Percentiles rank a stretch among this genome's conserved stretches.
phyloP scores from a whole-genome alignment of 2,797 vertebrate species.

The Sparidentex hasta region DNA sequence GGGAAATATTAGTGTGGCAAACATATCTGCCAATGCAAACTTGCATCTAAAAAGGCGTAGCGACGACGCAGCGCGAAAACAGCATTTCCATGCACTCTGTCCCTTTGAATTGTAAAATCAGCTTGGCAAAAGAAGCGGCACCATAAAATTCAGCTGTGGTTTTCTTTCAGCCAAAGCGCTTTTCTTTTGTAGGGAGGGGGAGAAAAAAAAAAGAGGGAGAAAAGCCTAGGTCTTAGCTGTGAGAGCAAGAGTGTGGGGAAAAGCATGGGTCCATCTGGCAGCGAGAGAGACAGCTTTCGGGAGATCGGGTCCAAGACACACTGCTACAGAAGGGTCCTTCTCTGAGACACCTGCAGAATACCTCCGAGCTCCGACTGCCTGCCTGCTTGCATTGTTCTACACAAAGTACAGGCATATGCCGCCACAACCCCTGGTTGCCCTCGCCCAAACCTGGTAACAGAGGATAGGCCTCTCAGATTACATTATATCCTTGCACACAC shows the following conservation, averaged over 20 bases:
- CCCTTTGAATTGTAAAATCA: slow-evolving; percentile 90
- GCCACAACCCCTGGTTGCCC: slow-evolving; percentile 64
- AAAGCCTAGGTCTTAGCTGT: slow-evolving; percentile 90
- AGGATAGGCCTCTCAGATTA: slow-evolving; percentile 64
- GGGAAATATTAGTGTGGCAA: slow-evolving; percentile 87
- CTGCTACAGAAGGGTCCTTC: slow-evolving; percentile 88
- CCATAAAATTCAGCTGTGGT: slow-evolving; percentile 91
- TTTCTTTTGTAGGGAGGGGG: slow-evolving; percentile 85
- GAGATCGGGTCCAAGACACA: slow-evolving; percentile 87
- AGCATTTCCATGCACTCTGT: slow-evolving; percentile 84
- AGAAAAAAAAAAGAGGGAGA: slow-evolving; percentile 75
- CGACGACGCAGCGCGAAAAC: slow-evolving; percentile 79
- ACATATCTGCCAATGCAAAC: slow-evolving; percentile 87
- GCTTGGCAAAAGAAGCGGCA: slow-evolving; percentile 89
- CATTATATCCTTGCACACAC: slow-evolving; percentile 44
- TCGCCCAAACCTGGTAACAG: slow-evolving; percentile 55
- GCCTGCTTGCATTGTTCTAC: slow-evolving; percentile 78
- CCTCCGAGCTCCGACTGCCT: slow-evolving; percentile 72
- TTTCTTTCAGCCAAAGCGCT: slow-evolving; percentile 90
- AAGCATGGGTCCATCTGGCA: slow-evolving; percentile 90
- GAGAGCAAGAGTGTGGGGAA: slow-evolving; percentile 86
- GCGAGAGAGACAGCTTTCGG: slow-evolving; percentile 85
- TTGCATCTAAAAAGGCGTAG: slow-evolving; percentile 84
- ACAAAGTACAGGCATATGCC: slow-evolving; percentile 60
- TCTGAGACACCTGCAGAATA: slow-evolving; percentile 87